phyloP scores from a whole-genome alignment of 1,140 invertebrate species.

The Drosophila subpulchrella region DNA sequence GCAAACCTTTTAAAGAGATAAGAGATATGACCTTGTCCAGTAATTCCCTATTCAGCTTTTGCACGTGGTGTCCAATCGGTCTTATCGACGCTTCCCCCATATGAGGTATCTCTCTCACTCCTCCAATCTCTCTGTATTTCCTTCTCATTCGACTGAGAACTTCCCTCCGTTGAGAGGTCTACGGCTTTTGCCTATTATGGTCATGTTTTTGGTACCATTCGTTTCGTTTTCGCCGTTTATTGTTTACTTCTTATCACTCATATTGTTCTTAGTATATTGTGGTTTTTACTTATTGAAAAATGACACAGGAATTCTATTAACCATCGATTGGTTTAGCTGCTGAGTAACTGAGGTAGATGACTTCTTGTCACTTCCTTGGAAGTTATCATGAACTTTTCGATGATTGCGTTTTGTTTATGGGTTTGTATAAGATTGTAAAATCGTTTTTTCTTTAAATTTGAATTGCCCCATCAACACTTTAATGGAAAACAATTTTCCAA shows the following conservation, averaged over 20 bases:
- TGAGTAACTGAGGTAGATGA: conserved; percentile 32
- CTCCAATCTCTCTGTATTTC: neutral
- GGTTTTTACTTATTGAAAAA: conserved; percentile 7
- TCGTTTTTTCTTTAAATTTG: neutral
- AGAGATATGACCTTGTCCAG: conserved; percentile 60
- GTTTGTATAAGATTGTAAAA: neutral
- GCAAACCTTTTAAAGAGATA: conserved; percentile 26
- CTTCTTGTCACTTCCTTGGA: conserved; percentile 14
- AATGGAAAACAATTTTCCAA: conserved; percentile 4
- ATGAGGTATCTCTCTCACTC: conserved; percentile 5
- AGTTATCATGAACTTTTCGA: neutral
- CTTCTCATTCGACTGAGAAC: conserved; percentile 21
- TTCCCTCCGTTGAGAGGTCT: conserved; percentile 36
- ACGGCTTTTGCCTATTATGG: conserved; percentile 72
- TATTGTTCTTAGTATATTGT: neutral
- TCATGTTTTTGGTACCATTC: conserved; percentile 59
- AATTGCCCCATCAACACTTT: neutral
- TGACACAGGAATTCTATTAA: conserved; percentile 38
- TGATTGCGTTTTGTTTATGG: conserved; percentile 1
- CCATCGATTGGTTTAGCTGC: conserved; percentile 16
- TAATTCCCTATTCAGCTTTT: neutral
- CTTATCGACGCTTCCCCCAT: neutral
- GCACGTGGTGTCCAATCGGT: conserved; percentile 29
- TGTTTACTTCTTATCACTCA: conserved; percentile 55
- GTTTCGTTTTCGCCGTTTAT: conserved; percentile 34